phyloP scores from a whole-genome alignment of 2,888 invertebrate species.

The Drosophila robusta region DNA sequence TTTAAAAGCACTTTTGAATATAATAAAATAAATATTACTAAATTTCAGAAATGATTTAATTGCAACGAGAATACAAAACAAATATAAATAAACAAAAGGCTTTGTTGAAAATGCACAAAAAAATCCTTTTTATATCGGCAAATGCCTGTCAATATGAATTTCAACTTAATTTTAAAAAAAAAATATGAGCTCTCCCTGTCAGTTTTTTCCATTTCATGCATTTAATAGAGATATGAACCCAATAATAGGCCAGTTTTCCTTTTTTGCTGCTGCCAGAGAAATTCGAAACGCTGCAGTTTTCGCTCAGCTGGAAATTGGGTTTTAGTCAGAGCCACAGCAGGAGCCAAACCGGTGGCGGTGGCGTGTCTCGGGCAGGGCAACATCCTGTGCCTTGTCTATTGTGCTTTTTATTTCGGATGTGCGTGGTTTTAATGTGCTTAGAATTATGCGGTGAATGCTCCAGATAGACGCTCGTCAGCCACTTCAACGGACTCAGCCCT shows the following conservation, averaged over 20 bases:
- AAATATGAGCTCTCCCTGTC: background rate
- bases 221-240: constrained; percentile 10
- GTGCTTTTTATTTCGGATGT: constrained; percentile 53
- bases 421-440: constrained; percentile 61
- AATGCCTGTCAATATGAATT: background rate
- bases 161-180: background rate
- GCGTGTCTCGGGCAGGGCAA: background rate
- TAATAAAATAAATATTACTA: background rate
- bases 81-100: constrained; percentile 5
- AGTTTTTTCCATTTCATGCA: constrained; percentile 1
- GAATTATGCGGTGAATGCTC: constrained; percentile 72
- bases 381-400: constrained; percentile 10
- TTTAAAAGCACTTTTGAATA: background rate
- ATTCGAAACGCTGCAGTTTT: constrained; percentile 20
- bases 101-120: constrained; percentile 2
- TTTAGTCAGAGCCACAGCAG: constrained; percentile 20
- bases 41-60: constrained; percentile 5
- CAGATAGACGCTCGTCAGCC: constrained; percentile 46
- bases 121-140: constrained; percentile 5
- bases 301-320: constrained; percentile 39
- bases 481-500: constrained; percentile 32
- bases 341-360: constrained; percentile 13
- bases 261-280: background rate
- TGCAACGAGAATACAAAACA: background rate
- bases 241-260: background rate